phyloP scores from a whole-genome alignment of 2,113 vertebrate genomes.

The Hippocampus comes region DNA sequence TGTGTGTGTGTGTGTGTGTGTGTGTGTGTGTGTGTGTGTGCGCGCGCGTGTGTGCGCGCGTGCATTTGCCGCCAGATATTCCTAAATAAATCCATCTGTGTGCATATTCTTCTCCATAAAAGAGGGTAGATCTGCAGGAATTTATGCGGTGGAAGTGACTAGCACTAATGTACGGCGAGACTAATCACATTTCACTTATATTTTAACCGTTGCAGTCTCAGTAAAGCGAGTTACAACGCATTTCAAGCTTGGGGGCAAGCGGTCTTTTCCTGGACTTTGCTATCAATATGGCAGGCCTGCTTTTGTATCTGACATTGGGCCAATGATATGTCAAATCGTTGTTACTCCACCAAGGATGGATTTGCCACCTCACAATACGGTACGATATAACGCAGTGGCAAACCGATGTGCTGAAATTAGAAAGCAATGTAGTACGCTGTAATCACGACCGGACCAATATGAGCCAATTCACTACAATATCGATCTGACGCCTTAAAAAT shows the following conservation, averaged over 20 bases:
- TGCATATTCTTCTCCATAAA: constrained; percentile 7
- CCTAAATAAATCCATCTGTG: constrained; percentile 4
- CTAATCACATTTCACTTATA: background rate
- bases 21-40: too few species aligned
- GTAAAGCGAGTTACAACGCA: background rate
- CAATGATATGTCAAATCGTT: background rate
- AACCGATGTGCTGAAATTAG: background rate
- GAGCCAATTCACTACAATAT: background rate
- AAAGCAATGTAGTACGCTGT: background rate
- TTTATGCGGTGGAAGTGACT: background rate
- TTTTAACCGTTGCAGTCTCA: background rate
- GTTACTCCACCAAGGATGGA: background rate
- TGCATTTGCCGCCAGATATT: background rate
- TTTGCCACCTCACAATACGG: background rate
- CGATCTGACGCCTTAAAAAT: background rate
- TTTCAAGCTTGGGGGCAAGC: background rate
- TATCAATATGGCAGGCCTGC: background rate
- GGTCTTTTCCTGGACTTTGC: background rate
- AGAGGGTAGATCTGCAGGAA: background rate
- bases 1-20: background rate
- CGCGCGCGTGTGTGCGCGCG: constrained; percentile 4
- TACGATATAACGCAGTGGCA: background rate
- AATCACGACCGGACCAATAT: background rate
- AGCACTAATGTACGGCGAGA: background rate
- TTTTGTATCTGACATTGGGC: background rate